A percentile compares a stretch with the other conserved stretches of the same genome.
Conservation (phyloP, 2,113 vertebrate species). For the Megalops atlanticus region DNA sequence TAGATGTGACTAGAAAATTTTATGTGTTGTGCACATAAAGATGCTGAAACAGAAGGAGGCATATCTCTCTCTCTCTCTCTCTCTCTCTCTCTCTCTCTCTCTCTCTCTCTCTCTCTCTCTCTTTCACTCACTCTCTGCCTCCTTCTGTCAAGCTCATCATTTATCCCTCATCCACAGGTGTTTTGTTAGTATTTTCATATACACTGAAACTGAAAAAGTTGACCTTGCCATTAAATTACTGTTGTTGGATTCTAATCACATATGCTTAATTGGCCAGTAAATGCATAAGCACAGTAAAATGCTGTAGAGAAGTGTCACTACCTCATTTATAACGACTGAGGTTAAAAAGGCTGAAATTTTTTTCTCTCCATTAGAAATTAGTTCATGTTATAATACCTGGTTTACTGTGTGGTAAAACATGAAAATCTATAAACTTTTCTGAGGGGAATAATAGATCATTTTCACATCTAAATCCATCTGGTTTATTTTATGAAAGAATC, state of each 20-base stretch:
- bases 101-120: background rate
- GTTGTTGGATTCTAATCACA: background rate
- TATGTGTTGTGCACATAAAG: background rate
- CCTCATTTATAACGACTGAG: background rate
- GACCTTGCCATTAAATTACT: background rate
- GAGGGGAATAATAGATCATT: slow-evolving; percentile 72
- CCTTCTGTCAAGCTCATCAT: background rate
- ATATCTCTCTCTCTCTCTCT: background rate
- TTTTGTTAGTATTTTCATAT: background rate
- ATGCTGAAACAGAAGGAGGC: slow-evolving; percentile 13
- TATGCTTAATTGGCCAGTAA: background rate
- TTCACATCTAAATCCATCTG: slow-evolving; percentile 72
- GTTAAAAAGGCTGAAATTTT: background rate
- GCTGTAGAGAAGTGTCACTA: background rate
- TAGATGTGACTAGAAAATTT: background rate
- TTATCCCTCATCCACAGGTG: background rate
- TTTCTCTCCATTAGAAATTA: background rate
- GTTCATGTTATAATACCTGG: slow-evolving; percentile 1
- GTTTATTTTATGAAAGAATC: slow-evolving; percentile 69
- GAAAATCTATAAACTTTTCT: slow-evolving; percentile 76
- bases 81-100: background rate
- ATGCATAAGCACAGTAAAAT: background rate
- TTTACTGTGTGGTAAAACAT: slow-evolving; percentile 75
- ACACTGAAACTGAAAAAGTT: background rate
- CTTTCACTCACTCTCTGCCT: background rate